Evolutionary conservation across 2,888 invertebrate genomes (phyloP).

Genomic region (Periphyllus acericola): DNA sequence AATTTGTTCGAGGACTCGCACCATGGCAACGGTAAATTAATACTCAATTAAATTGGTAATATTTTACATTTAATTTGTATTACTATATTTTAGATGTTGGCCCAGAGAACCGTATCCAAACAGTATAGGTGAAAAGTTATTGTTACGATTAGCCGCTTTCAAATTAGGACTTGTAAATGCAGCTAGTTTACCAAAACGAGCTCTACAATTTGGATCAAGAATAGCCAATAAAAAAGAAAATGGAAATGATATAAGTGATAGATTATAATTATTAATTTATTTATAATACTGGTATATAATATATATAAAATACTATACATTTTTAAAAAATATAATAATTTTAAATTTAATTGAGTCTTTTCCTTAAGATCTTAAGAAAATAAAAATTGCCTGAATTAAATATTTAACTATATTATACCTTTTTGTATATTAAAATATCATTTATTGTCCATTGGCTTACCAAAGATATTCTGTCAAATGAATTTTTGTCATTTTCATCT

Average conservation of each 20-base stretch:
- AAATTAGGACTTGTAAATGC: slow-evolving; percentile 75
- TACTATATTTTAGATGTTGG: slow-evolving; percentile 70
- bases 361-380: background rate
- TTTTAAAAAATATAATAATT: background rate
- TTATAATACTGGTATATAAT: background rate
- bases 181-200: slow-evolving; percentile 84
- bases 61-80: background rate
- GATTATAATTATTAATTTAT: slow-evolving; percentile 59
- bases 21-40: slow-evolving; percentile 75
- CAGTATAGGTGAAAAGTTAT: slow-evolving; percentile 93
- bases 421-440: slow-evolving; percentile 35
- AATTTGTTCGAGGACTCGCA: slow-evolving; percentile 74
- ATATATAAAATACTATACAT: background rate
- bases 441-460: slow-evolving; percentile 54
- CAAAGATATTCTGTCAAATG: slow-evolving; percentile 46
- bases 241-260: slow-evolving; percentile 76
- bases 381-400: background rate
- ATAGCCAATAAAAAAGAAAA: slow-evolving; percentile 93
- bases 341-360: background rate
- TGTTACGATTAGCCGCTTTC: slow-evolving; percentile 80
- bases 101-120: slow-evolving; percentile 68
- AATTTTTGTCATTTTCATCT: background rate
- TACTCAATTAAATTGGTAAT: background rate
- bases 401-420: background rate
- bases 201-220: slow-evolving; percentile 96